These are phyloP conservation scores for Mycogona germanica DNA, from an alignment of 2,888 invertebrate genomes.

Conservation along the genomic window DNA sequence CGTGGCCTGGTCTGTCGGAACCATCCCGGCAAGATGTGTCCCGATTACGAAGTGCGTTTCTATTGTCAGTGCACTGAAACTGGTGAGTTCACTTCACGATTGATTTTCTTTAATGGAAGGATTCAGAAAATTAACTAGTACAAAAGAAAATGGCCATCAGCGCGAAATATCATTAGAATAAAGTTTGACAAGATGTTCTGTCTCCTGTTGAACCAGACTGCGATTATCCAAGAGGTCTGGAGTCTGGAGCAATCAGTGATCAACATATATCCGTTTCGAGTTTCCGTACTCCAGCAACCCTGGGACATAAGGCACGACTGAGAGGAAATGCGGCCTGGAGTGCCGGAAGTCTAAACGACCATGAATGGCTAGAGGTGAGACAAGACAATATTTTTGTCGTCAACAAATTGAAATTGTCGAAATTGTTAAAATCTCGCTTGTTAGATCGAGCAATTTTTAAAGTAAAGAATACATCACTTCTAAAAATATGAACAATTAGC, in stretches of 20 bases:
- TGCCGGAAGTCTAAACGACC: conserved; percentile 16
- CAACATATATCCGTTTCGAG: conserved; percentile 23
- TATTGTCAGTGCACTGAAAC: conserved; percentile 22
- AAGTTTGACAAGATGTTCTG: no score
- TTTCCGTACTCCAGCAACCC: conserved; percentile 15
- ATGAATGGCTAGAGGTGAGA: conserved; percentile 27
- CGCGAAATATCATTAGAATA: no score
- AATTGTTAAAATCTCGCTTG: not conserved
- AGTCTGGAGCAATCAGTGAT: conserved; percentile 23
- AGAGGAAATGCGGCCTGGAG: conserved; percentile 25
- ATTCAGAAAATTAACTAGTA: not conserved
- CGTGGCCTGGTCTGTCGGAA: conserved; percentile 17
- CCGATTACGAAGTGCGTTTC: conserved; percentile 25
- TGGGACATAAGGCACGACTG: conserved; percentile 24
- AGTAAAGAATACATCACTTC: no score
- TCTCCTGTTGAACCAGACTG: conserved; percentile 18
- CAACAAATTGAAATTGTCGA: not conserved
- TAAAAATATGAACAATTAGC: no score
- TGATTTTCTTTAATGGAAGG: not conserved
- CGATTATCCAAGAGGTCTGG: conserved; percentile 23
- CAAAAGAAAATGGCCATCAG: no score
- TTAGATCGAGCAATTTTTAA: not conserved
- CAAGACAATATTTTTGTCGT: not conserved
- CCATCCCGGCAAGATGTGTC: conserved; percentile 17
- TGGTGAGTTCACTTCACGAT: conserved; percentile 3